Base-by-base conservation (phyloP, 1,140 invertebrate species). In the Aleiodes sp. region DNA sequence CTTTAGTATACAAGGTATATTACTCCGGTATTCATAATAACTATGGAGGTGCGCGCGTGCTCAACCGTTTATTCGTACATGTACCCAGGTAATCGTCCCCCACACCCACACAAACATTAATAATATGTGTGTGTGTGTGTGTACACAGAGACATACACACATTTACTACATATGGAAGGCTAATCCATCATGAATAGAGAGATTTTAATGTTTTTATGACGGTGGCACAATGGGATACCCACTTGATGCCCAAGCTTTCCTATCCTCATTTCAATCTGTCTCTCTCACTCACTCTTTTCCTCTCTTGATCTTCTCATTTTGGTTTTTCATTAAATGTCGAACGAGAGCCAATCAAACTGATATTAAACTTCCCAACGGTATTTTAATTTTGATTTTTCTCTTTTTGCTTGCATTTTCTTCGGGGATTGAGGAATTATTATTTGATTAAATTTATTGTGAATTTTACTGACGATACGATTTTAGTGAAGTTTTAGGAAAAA, bases 171-270 rank as follows among this genome's bases (percentile, higher is more conserved):
- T 56, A 31, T 69, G 66, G 6, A 68, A 41, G 43, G 78, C 77
- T 86, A 85, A 86, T 84, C 84, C 83, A 74, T 62, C 70, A 68
- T 84, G 84, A 86, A 85, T 85, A 79, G 79, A 80, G 81, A 85
- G 83, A 85, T 85, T 86, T 86, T 84, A 81, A 85, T 85, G 83
- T 86, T 86, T 85, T 86, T 82, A 85, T 84, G 81, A 77, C 75
- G 46, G 76, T 75, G 76, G 76, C 77, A 84, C 83, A 85, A 86
- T 86, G 78, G 83, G 74, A 81, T 76, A 75, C 76, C 80, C 81
- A 85, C 83, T 85, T 80, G 81, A 84, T 84, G 81, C 80, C 68
- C 68, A 70, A 52, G 60, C 63, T 29, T 26, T 43, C 39, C 61
- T 61, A 64, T 70, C 56, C 57, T 57, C 57, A 26, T 37, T 59